Evolutionary conservation across 1,140 invertebrate genomes (phyloP).

Genomic region (Aporrectodea caliginosa): DNA sequence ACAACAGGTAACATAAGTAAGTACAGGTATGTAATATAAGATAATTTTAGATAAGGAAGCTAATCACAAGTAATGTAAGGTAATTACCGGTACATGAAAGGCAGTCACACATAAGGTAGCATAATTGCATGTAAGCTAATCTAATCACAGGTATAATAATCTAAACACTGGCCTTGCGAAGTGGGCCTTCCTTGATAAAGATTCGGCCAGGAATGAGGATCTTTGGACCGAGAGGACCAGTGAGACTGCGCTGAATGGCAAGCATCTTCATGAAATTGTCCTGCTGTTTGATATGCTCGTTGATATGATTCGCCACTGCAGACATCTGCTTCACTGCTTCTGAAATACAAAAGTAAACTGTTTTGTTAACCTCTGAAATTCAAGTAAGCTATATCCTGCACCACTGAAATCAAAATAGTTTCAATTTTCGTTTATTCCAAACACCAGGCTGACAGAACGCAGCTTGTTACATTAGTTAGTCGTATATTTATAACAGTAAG

Average conservation of each 20-base stretch:
- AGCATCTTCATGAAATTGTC: constrained; percentile 68
- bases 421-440: no score
- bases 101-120: background rate
- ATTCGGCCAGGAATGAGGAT: constrained; percentile 67
- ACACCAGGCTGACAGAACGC: no score
- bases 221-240: constrained; percentile 59
- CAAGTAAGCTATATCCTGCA: no score
- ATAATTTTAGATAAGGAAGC: no score
- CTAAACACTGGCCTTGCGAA: constrained; percentile 61
- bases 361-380: no score
- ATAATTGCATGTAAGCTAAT: background rate
- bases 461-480: no score
- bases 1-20: no score
- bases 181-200: constrained; percentile 67
- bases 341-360: constrained; percentile 43
- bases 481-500: no score
- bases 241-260: constrained; percentile 65
- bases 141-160: background rate
- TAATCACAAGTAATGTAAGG: background rate
- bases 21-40: background rate
- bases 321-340: constrained; percentile 67
- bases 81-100: background rate
- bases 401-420: no score
- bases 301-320: constrained; percentile 67
- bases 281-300: constrained; percentile 67